phyloP scores from a whole-genome alignment of 2,113 vertebrate genomes.

The Crypturellus undulatus region DNA sequence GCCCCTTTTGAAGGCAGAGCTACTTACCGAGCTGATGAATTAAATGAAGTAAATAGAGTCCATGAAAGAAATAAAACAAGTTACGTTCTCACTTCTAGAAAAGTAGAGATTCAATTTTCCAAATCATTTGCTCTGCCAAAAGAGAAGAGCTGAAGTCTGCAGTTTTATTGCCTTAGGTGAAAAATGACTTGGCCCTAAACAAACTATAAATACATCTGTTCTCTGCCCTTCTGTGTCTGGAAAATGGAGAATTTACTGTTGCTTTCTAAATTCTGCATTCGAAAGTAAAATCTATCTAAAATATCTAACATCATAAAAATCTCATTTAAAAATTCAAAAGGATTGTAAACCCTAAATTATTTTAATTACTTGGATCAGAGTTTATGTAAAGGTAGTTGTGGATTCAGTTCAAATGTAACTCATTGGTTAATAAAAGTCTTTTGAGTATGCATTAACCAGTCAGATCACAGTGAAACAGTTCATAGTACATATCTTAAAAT shows the following conservation, averaged over 20 bases:
- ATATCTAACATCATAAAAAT: slow-evolving; percentile 14
- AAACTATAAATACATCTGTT: slow-evolving; percentile 42
- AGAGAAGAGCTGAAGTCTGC: slow-evolving; percentile 21
- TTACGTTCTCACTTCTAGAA: neutral
- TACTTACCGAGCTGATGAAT: neutral
- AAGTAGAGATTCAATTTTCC: slow-evolving; percentile 39
- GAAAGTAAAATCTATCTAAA: slow-evolving; percentile 39
- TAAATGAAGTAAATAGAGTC: neutral
- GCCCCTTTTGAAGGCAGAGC: neutral
- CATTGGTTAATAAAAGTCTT: neutral
- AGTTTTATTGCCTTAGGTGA: slow-evolving; percentile 31
- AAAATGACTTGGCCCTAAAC: slow-evolving; percentile 34
- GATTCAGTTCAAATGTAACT: neutral
- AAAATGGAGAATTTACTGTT: slow-evolving; percentile 31
- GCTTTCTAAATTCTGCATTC: slow-evolving; percentile 22
- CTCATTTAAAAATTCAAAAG: neutral
- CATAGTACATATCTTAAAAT: neutral
- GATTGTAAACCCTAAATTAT: neutral
- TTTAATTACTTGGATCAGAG: neutral
- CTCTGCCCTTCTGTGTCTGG: neutral
- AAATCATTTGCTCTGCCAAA: slow-evolving; percentile 23
- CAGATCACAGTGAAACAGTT: neutral
- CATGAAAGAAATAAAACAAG: neutral
- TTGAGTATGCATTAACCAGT: neutral
- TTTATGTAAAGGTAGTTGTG: neutral